Evolutionary conservation across 2,797 vertebrate species (phyloP).

Genomic region (Synanceia verrucosa): DNA sequence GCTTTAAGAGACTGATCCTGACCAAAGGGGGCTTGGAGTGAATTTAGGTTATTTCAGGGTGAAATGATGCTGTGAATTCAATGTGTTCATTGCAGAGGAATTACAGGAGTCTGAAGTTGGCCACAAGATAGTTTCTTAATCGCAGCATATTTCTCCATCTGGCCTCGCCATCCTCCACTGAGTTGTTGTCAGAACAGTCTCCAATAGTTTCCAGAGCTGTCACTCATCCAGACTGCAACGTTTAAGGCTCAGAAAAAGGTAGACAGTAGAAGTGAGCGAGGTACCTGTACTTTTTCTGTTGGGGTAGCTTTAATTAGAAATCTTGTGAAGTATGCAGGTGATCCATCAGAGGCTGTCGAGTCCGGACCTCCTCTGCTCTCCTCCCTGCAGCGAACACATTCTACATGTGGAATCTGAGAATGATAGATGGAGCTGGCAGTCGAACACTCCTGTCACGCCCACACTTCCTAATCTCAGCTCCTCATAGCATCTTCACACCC

Average conservation of each 20-base stretch:
- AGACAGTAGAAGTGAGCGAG: neutral
- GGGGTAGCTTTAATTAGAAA: constrained; percentile 47
- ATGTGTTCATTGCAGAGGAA: neutral
- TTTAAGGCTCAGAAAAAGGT: neutral
- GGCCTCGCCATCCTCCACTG: neutral
- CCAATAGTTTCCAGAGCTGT: constrained; percentile 19
- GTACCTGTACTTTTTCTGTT: constrained; percentile 23
- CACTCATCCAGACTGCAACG: constrained; percentile 2
- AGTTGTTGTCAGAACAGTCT: constrained; percentile 16
- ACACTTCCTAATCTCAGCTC: constrained; percentile 47
- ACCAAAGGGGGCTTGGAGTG: neutral
- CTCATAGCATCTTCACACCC: constrained; percentile 32
- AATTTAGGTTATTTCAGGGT: neutral
- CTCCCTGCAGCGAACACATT: constrained; percentile 40
- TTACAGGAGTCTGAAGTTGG: neutral
- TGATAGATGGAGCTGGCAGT: constrained; percentile 59
- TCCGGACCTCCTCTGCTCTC: constrained; percentile 17
- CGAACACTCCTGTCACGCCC: constrained; percentile 26
- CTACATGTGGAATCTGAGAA: constrained; percentile 55
- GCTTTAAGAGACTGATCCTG: neutral
- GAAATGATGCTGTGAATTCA: constrained; percentile 7
- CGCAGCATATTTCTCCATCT: constrained; percentile 26
- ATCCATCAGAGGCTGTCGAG: constrained; percentile 59
- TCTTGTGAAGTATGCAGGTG: constrained; percentile 41
- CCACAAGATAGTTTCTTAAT: constrained; percentile 34